Evolutionary conservation across 30 jellyfish, hydroid and myxozoan genomes (phyloP).

Genomic region (Sanderia malayensis): DNA sequence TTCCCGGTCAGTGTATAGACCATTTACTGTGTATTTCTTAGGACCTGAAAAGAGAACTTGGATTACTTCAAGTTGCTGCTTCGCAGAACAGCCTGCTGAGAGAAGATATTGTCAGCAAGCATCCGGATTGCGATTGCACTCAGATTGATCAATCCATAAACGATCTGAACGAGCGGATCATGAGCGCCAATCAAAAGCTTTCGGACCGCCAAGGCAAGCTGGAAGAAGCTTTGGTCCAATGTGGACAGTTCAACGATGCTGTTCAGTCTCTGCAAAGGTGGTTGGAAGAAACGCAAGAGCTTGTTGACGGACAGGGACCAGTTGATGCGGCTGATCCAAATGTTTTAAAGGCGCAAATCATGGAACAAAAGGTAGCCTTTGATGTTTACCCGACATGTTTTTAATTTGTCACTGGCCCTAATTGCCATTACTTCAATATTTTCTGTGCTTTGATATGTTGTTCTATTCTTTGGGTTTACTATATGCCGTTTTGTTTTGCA

Average conservation of each 20-base stretch:
- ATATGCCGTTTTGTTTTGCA: not conserved
- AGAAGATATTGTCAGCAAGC: slow-evolving; percentile 50
- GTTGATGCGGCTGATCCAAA: slow-evolving; percentile 89
- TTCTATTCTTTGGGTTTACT: not conserved
- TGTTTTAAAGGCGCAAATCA: slow-evolving; percentile 93
- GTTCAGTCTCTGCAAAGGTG: slow-evolving; percentile 72
- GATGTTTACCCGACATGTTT: not conserved
- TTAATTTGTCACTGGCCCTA: too few species aligned
- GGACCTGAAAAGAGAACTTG: slow-evolving; percentile 51
- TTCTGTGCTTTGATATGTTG: too few species aligned
- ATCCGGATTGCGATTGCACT: slow-evolving; percentile 84
- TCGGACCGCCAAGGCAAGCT: slow-evolving; percentile 83
- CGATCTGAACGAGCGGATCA: slow-evolving; percentile 41
- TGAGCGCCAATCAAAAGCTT: slow-evolving; percentile 57
- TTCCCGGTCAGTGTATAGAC: too few species aligned
- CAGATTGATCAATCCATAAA: slow-evolving; percentile 60
- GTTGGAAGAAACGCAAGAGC: slow-evolving; percentile 82
- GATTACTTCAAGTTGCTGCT: slow-evolving; percentile 63
- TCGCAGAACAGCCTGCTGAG: slow-evolving; percentile 35
- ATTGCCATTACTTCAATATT: too few species aligned
- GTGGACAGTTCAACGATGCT: slow-evolving; percentile 96
- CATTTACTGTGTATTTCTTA: too few species aligned
- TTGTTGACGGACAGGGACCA: slow-evolving; percentile 79
- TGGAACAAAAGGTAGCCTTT: slow-evolving; percentile 81
- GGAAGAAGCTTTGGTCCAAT: slow-evolving; percentile 83